Evolutionary conservation across 2,888 invertebrate species (phyloP).

Genomic region (Holacanthella duospinosa): DNA sequence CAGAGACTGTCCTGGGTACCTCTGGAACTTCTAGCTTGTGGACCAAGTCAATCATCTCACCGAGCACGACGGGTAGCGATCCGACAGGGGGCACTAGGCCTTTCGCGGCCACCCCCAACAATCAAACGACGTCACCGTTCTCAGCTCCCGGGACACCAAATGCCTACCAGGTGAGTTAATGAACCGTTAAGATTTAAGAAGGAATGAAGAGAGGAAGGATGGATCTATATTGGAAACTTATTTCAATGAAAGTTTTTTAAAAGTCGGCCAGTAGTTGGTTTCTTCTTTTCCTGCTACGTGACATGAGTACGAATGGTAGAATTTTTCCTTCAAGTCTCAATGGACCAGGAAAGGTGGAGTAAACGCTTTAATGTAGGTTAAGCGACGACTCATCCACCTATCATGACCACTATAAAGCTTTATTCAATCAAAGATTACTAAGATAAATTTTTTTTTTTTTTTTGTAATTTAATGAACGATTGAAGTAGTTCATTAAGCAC

Average conservation of each 20-base stretch:
- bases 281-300: background rate
- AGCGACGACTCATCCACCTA: too few species aligned
- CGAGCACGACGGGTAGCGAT: slow-evolving; percentile 38
- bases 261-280: background rate
- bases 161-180: slow-evolving; percentile 33
- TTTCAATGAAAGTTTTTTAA: background rate
- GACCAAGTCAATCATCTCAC: slow-evolving; percentile 38
- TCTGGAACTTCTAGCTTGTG: slow-evolving; percentile 37
- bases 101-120: slow-evolving; percentile 38
- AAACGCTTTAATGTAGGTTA: too few species aligned
- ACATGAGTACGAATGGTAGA: background rate
- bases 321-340: background rate
- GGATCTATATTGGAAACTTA: background rate
- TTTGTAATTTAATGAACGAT: too few species aligned
- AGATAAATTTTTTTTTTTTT: too few species aligned
- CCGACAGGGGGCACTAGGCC: slow-evolving; percentile 37
- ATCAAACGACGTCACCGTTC: slow-evolving; percentile 38
- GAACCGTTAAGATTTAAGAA: background rate
- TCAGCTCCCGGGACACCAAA: slow-evolving; percentile 37
- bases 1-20: slow-evolving; percentile 37
- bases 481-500: too few species aligned
- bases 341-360: too few species aligned
- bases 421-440: too few species aligned
- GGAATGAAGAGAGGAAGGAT: background rate
- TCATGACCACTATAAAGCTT: too few species aligned